phyloP scores from a whole-genome alignment of 2,888 invertebrate species.

The Apamea crenata region DNA sequence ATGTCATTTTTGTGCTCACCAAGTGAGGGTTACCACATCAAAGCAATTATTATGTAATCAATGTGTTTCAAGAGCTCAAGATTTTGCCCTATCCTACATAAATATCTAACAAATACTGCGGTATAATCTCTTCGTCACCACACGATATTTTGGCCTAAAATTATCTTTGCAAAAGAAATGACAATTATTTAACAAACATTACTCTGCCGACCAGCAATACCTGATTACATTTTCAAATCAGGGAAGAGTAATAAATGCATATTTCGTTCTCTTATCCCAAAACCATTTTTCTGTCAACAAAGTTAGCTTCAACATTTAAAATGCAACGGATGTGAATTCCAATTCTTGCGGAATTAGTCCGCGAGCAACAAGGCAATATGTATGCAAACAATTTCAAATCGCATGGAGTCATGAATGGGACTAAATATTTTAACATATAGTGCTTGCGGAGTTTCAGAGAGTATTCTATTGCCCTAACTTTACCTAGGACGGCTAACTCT shows the following conservation, averaged over 20 bases:
- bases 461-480: slow-evolving; percentile 56
- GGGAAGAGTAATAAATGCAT: not conserved
- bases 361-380: slow-evolving; percentile 52
- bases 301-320: slow-evolving; percentile 33
- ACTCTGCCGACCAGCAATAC: not conserved
- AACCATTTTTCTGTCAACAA: not conserved
- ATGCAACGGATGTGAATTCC: slow-evolving; percentile 51
- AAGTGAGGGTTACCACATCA: too few relatives aligned
- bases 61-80: too few relatives aligned
- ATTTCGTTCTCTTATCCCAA: not conserved
- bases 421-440: slow-evolving; percentile 62
- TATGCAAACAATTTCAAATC: slow-evolving; percentile 64
- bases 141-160: not conserved
- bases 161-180: not conserved
- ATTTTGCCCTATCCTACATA: too few relatives aligned
- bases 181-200: not conserved
- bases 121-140: not conserved
- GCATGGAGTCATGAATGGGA: slow-evolving; percentile 51
- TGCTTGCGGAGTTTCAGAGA: slow-evolving; percentile 32
- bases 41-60: too few relatives aligned
- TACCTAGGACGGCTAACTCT: slow-evolving; percentile 28
- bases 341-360: slow-evolving; percentile 55
- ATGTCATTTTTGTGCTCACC: too few relatives aligned
- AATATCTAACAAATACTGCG: too few relatives aligned
- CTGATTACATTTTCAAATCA: not conserved